Base-by-base conservation (phyloP, 2,113 vertebrate species). In the Mesembrinibis cayennensis region DNA sequence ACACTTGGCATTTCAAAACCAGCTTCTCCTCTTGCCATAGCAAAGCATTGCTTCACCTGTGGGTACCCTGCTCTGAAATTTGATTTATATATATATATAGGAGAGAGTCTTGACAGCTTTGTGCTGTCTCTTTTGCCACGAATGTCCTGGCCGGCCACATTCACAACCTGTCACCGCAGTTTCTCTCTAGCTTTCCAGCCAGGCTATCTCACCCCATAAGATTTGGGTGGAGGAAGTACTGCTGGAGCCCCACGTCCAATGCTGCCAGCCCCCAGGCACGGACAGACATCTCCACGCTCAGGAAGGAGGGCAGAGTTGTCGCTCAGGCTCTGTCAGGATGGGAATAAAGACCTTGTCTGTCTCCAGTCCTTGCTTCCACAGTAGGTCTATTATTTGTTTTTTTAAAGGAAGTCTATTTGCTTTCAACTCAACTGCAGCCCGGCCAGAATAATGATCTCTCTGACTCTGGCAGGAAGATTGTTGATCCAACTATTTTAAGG, bases 331-430 rank as follows among this genome's bases (percentile, higher is more conserved):
- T 69, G 40, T 61, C 3, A 1, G 58, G 67, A 83, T 0, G 5
- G 34, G 76, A 96, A 94, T 83, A 89, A 93, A 94, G 90, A 81
- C 61, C 55, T 81, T 38, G 30, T 83, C 59, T 95, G 85, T 94
- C 85, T 83, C 34, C 86, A 53, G 45, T 23, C 55, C 25, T 62
- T 69, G 62, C 82, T 92, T 42, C 59, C 32, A 94, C 90, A 94
- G 78, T 79, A 82, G 34, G 44, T 49, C 82, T 69, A 95, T 95
- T 96, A 89, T 95, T 40, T 89, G 38, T 5, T 12, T 16, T 87
- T 87, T 93, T 95, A 90, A 93, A 78, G 77, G 73, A 89, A 10
- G 11, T 76, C 90, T 90, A 52, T 96, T 94, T 91, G 79, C 71
- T 93, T 89, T 81, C 90, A 47, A 30, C 47, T 70, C 73, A 49